Conservation (phyloP, 2,888 invertebrate genomes). For the Pandemis cinnamomeana region DNA sequence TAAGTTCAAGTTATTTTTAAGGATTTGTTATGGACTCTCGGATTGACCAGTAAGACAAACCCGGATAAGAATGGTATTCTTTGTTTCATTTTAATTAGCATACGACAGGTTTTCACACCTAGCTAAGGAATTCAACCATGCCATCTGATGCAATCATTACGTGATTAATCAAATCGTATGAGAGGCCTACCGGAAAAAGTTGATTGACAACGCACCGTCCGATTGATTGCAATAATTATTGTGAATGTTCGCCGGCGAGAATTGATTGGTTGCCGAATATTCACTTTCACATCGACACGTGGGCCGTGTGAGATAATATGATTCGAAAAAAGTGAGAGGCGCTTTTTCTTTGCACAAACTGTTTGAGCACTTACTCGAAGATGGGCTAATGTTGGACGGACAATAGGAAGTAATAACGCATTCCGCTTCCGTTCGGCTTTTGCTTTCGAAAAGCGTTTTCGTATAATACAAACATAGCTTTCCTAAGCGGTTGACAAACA, state of each 20-base stretch:
- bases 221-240: constrained; percentile 59
- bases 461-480: constrained; percentile 29
- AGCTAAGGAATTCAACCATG: constrained; percentile 10
- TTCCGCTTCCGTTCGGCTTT: constrained; percentile 40
- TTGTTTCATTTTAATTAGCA: not conserved
- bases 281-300: constrained; percentile 75
- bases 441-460: constrained; percentile 39
- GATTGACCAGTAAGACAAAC: not conserved
- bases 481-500: constrained; percentile 30
- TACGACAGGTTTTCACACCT: constrained; percentile 3
- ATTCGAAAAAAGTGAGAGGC: constrained; percentile 79
- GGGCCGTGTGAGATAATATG: constrained; percentile 64
- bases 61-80: not conserved
- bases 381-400: constrained; percentile 38
- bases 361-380: constrained; percentile 58
- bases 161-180: constrained; percentile 17
- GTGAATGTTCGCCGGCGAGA: constrained; percentile 58
- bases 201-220: constrained; percentile 57
- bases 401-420: constrained; percentile 42
- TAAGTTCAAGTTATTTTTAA: too few relatives aligned
- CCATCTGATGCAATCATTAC: constrained; percentile 34
- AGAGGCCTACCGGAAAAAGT: constrained; percentile 62
- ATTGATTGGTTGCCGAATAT: constrained; percentile 59
- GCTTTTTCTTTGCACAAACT: constrained; percentile 76
- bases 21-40: too few relatives aligned